Base-by-base conservation (phyloP, 2,888 invertebrate species). In the Anarsia innoxiella region DNA sequence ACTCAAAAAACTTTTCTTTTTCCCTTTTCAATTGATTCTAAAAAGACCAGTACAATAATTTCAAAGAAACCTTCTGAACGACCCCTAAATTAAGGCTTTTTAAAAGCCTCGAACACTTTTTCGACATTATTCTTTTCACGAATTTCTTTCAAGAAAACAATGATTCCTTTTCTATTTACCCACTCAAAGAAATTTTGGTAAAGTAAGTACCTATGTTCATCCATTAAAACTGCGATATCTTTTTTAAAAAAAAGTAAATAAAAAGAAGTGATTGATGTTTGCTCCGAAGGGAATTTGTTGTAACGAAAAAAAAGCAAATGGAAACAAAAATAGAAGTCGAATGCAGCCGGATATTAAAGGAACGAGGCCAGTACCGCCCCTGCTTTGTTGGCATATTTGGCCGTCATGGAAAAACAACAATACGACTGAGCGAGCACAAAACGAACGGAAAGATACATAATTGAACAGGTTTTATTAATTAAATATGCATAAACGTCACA, bases 291-390 rank as follows among this genome's bases (percentile, higher is more conserved):
- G 36, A 37, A 32, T 26, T 30, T 40, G 40, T 25, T 26, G 26
- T 23, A 58, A 64, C 62, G 60, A 23, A 53, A 56, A 46, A 60
- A 63, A 56, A 63, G 11, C 55, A 47, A 50, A 54, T 62, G 62
- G 61, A 70, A 69, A 66, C 60, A 60, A 59, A 60, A 61, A 59
- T n/a, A 63, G 37, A 34, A 45, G 48, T 46, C 57, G 60, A 67
- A 61, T 63, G 57, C 57, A 59, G 54, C 59, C 69, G 73, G 73
- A 73, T 72, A 73, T 73, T 73, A 72, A 73, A 69, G 63, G 63
- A 63, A 60, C 66, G 51, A n/a, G n/a, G n/a, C n/a, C n/a, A 53
- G 54, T 53, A 50, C 62, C 51, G 15, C 19, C 35, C 51, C 46
- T 55, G 55, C 57, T 55, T 49, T 47, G 49, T 37, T 49, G 48